Base-by-base conservation (phyloP, 2,888 invertebrate genomes). In the Adelphocoris suturalis region DNA sequence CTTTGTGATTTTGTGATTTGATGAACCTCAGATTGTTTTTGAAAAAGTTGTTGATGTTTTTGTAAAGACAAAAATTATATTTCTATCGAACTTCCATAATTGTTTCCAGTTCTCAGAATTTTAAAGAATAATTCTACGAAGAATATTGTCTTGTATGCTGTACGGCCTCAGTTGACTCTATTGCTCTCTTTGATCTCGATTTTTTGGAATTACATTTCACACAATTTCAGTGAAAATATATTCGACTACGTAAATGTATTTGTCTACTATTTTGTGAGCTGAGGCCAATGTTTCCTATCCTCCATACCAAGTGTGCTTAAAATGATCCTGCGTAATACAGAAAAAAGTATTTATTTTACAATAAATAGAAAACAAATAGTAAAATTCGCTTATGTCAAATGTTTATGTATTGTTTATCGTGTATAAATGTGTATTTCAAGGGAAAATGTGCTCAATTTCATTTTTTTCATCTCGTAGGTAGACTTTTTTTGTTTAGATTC, bases 381-480 rank as follows among this genome's bases (percentile, higher is more conserved):
- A 7, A 37, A 37, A 27, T 68, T 68, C 27, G 68, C 68, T 68
- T 68, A 68, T 68, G 23, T 23, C 23, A 68, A 68, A 68, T 68
- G 23, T 68, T 23, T 68, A 68, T 13, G 19, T 16, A 61, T 23
- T 68, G 12, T 68, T 68, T 23, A n/a, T 68, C 23, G 68, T 68
- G 57, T 68, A 19, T 68, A 68, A n/a, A 23, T 68, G 68, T 68
- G 68, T 68, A 11, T 52, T 52, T 23, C 9, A 12, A 23, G 68
- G 23, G 68, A 68, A 68, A 23, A 68, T 68, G 68, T 68, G 68
- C 68, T 68, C 68, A 68, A 68, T 68, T 68, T 52, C 12, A 13
- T 68, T 37, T 37, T n/a, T 37, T 37, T 68, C 68, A 68, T 68
- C 68, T 23, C 68, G 68, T 68, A 68, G 68, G 12, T 57, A 52